Conservation (phyloP, 1,140 invertebrate species). For the Diuraphis noxia region DNA sequence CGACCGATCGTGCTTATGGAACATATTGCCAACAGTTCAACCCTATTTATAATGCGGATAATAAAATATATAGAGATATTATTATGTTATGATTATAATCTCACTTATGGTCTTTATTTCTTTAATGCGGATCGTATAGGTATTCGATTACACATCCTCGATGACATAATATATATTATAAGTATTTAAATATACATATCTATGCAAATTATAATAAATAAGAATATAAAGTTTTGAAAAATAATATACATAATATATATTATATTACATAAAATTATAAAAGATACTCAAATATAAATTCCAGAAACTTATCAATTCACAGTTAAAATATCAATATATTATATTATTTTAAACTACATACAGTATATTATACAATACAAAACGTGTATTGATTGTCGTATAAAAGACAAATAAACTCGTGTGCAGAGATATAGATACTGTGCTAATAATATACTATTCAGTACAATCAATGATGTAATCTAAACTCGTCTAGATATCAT, state of each 20-base stretch:
- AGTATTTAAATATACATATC: neutral
- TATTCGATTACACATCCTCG: constrained; percentile 19
- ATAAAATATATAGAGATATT: neutral
- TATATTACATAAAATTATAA: neutral
- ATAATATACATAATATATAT: neutral
- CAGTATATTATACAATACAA: neutral
- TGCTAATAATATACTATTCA: neutral
- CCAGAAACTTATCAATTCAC: neutral
- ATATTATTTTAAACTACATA: neutral
- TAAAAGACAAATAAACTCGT: neutral
- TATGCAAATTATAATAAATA: no score
- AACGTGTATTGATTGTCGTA: neutral
- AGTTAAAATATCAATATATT: neutral
- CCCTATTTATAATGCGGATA: neutral
- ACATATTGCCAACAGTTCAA: constrained; percentile 14
- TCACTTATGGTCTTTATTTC: neutral
- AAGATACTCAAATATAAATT: neutral
- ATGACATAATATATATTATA: neutral
- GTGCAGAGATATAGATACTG: no score
- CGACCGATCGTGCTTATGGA: neutral
- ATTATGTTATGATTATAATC: constrained; percentile 20
- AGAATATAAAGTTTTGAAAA: neutral
- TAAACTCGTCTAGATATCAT: neutral
- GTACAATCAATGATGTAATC: neutral
- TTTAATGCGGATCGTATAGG: neutral